Evolutionary conservation across 1,140 invertebrate species (phyloP).

Genomic region (Drosophila insularis): DNA sequence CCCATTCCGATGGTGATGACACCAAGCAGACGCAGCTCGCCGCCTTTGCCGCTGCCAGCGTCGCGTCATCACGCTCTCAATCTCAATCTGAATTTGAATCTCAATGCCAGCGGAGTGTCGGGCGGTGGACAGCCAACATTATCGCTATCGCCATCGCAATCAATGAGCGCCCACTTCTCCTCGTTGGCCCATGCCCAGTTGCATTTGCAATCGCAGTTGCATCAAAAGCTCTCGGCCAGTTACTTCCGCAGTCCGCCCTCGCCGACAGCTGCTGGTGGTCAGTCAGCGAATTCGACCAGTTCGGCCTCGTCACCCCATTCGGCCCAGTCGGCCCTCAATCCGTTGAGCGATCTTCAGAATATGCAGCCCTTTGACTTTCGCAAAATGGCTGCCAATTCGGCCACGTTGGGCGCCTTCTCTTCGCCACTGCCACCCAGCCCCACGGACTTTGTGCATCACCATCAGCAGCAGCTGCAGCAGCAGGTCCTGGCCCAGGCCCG

Average conservation of each 20-base stretch:
- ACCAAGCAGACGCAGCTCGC: conserved; percentile 86
- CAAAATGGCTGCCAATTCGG: conserved; percentile 85
- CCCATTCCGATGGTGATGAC: conserved; percentile 84
- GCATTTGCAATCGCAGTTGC: conserved; percentile 84
- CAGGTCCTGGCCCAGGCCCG: conserved; percentile 75
- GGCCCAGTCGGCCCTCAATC: conserved; percentile 84
- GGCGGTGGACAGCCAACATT: conserved; percentile 32
- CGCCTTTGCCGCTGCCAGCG: conserved; percentile 68
- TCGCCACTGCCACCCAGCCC: conserved; percentile 59
- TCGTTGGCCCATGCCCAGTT: conserved; percentile 85
- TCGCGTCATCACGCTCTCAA: conserved; percentile 32
- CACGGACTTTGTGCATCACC: conserved; percentile 77
- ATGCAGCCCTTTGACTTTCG: conserved; percentile 98
- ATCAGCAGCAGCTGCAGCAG: conserved; percentile 56
- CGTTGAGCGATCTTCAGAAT: conserved; percentile 93
- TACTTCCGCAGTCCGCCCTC: conserved; percentile 82
- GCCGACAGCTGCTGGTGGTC: conserved; percentile 13
- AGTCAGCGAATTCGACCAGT: not conserved
- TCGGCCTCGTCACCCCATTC: conserved; percentile 68
- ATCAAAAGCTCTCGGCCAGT: conserved; percentile 83
- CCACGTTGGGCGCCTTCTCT: conserved; percentile 80
- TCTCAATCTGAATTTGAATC: conserved; percentile 24
- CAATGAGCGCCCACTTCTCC: conserved; percentile 74
- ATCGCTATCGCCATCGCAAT: conserved; percentile 43
- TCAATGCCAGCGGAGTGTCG: conserved; percentile 20